Evolutionary conservation across 37 sponge, comb jelly and placozoan species (phyloP).

Genomic region (Chondrosia reniformis): DNA sequence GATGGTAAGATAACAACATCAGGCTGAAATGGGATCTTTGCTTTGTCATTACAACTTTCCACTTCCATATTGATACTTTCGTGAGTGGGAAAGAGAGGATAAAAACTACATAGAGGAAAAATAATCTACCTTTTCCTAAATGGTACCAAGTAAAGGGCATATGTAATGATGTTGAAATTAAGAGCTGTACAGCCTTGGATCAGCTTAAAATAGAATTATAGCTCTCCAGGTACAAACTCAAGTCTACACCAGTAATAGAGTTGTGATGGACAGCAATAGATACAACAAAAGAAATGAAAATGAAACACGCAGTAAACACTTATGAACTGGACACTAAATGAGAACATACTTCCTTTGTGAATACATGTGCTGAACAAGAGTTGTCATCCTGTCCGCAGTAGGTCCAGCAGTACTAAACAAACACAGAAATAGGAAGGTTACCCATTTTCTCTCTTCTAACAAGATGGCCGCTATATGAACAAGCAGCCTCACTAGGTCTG

Average conservation of each 20-base stretch:
- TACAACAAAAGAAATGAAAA: background rate
- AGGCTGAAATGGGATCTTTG: conserved; percentile 41
- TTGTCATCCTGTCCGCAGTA: conserved; percentile 58
- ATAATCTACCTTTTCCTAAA: too few relatives aligned
- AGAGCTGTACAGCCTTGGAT: background rate
- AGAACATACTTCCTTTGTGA: conserved; percentile 44
- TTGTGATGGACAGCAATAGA: background rate
- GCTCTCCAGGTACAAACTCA: too few relatives aligned
- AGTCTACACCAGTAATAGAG: background rate
- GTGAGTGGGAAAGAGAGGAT: conserved; percentile 32
- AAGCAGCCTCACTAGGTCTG: conserved; percentile 4
- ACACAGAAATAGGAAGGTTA: background rate
- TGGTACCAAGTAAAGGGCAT: too few relatives aligned
- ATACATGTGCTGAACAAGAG: conserved; percentile 34
- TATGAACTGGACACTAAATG: background rate
- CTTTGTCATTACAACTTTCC: background rate
- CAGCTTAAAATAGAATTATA: background rate
- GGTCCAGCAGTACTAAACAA: background rate
- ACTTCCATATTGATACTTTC: conserved; percentile 10
- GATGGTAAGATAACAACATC: conserved; percentile 70
- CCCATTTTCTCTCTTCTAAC: background rate
- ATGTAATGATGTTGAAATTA: too few relatives aligned
- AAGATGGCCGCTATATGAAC: background rate
- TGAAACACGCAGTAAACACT: background rate
- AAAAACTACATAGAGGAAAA: conserved; percentile 21